Conservation (phyloP, 2,113 vertebrate species). For the Guaruba guarouba region DNA sequence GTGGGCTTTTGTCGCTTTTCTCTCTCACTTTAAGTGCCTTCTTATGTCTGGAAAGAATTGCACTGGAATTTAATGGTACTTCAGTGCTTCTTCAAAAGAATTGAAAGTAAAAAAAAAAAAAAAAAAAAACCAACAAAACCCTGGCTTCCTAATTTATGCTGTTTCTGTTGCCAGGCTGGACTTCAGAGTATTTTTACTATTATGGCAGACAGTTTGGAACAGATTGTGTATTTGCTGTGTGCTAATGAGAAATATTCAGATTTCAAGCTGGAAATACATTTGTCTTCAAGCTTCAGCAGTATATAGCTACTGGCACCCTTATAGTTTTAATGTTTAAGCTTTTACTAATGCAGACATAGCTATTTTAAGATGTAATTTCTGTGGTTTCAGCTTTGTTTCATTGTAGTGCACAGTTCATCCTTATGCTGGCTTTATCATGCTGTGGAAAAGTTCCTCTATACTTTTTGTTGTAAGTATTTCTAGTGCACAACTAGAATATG, state of each 20-base stretch:
- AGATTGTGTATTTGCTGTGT: background rate
- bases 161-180: background rate
- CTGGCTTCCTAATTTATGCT: background rate
- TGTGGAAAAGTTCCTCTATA: background rate
- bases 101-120: background rate
- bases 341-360: background rate
- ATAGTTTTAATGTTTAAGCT: background rate
- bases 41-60: background rate
- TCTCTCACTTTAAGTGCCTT: background rate
- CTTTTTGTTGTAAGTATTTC: background rate
- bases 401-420: background rate
- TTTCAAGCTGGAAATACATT: background rate
- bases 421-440: background rate
- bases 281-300: background rate
- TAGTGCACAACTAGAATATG: background rate
- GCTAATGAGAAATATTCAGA: background rate
- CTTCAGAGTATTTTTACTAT: background rate
- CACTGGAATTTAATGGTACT: background rate
- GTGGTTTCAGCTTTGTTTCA: background rate
- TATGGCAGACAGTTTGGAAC: background rate
- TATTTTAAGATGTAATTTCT: background rate
- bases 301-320: background rate
- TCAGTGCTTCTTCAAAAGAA: background rate
- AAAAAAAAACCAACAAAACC: too few species aligned
- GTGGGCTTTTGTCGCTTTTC: background rate